Evolutionary conservation across 2,888 invertebrate species (phyloP), one percentile per base, ranked within the genome.

Genomic region (Pandemis corylana): DNA sequence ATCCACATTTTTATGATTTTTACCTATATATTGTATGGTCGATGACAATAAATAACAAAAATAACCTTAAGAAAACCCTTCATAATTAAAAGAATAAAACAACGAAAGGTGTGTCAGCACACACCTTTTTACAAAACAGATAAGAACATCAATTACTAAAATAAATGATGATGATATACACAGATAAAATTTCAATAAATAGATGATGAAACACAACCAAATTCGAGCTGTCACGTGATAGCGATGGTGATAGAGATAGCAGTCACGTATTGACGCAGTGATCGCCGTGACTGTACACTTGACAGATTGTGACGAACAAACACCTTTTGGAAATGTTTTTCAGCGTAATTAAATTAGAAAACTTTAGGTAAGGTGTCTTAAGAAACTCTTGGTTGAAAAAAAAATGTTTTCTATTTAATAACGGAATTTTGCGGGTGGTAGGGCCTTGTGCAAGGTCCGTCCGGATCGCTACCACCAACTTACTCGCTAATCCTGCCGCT

Each of bases 271-370:
- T 64, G 49, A 53, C 28, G 68, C 65, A 59, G 63, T 46, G 68
- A 56, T 28, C 74, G 77, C 78, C 83, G 83, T 83, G 83, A 82
- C 80, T 80, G 13, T 59, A 59, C 76, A 77, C 81, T 83, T 81
- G 79, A 81, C 82, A 80, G 80, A 78, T 78, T 63, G 68, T 64
- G 15, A 15, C 53, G 28, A 28, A 68, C 68, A 66, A 71, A 75
- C 66, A 67, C 44, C 51, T 67, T 75, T 75, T 63, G 46, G 75
- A 41, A 66, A 67, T 62, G 53, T 70, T 62, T 9, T 53, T 13
- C 70, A 64, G 13, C 53, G 13, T 59, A 10, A 51, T 69, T 51
- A 41, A n/a, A 70, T 62, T 70, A 42, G 41, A 7, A 70, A 7
- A 42, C 13, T 15, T 61, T 61, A 6, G 36, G 59, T 49, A 62